Percentiles rank a stretch among this genome's conserved stretches.
Conservation (phyloP, 2,797 vertebrate species). For the Acanthurus tractus region DNA sequence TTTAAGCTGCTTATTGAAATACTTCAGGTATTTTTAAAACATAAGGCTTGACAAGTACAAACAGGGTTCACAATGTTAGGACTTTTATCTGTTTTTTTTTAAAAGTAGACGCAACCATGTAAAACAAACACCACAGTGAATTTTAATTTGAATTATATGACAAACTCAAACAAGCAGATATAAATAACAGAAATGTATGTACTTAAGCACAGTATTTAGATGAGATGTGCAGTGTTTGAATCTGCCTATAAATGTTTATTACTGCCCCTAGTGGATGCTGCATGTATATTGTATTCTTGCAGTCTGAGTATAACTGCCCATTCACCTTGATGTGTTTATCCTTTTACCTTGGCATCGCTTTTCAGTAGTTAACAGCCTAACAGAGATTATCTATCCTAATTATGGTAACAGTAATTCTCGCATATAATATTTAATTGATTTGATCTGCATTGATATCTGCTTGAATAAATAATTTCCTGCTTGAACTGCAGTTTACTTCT, state of each 20-base stretch:
- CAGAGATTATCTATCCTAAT: constrained; percentile 11
- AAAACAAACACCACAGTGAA: neutral
- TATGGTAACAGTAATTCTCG: neutral
- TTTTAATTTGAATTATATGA: neutral
- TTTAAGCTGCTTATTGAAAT: neutral
- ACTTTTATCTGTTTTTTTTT: neutral
- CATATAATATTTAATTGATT: neutral
- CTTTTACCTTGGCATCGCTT: constrained; percentile 1
- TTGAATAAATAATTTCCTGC: constrained; percentile 39
- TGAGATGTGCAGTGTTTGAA: constrained; percentile 6
- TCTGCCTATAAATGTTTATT: neutral
- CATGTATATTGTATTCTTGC: neutral
- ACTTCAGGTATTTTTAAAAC: neutral
- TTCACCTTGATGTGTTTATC: neutral
- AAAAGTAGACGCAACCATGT: neutral
- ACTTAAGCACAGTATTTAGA: neutral
- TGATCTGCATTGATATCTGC: neutral
- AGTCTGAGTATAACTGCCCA: neutral
- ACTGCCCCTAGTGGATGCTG: constrained; percentile 3
- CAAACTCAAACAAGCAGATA: neutral
- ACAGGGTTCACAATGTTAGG: neutral
- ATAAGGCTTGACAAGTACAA: neutral
- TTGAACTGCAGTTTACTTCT: neutral
- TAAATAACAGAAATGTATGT: neutral
- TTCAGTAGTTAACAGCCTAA: constrained; percentile 4